A percentile compares a stretch with the other conserved stretches of the same genome.
phyloP scores from a whole-genome alignment of 2,113 vertebrate genomes.

The Turdus rufiventris region DNA sequence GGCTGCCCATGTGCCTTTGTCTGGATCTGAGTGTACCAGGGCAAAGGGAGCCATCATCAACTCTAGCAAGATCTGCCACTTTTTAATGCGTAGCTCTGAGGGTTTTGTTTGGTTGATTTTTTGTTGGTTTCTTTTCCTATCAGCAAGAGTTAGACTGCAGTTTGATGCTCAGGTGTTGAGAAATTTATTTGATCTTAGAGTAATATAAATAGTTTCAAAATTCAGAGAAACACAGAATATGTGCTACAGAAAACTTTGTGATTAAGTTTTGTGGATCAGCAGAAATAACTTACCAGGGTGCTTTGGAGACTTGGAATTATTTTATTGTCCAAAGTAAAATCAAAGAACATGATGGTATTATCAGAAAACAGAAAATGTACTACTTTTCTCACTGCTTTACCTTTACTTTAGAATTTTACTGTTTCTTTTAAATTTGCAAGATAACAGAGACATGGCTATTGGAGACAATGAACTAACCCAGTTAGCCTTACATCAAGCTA shows the following conservation, averaged over 20 bases:
- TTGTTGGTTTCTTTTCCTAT: background rate
- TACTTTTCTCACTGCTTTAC: background rate
- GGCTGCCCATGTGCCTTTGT: background rate
- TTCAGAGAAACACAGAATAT: background rate
- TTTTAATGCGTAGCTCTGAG: background rate
- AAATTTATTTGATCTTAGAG: background rate
- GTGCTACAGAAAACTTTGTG: background rate
- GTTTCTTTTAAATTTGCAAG: background rate
- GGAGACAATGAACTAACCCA: background rate
- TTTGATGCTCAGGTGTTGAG: background rate
- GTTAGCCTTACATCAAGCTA: background rate
- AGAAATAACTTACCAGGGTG: background rate
- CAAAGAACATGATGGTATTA: background rate
- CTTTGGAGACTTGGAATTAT: background rate
- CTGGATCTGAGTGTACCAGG: background rate
- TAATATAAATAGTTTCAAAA: background rate
- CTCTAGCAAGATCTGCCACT: background rate
- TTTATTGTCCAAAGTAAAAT: background rate
- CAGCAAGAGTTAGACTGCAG: background rate
- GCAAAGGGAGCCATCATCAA: background rate
- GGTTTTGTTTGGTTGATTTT: fast-evolving
- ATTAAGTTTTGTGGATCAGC: background rate
- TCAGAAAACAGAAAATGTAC: background rate
- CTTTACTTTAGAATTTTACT: background rate
- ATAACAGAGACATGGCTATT: background rate